Base-by-base conservation (phyloP, 2,797 vertebrate genomes). In the Pangasius krempfi region DNA sequence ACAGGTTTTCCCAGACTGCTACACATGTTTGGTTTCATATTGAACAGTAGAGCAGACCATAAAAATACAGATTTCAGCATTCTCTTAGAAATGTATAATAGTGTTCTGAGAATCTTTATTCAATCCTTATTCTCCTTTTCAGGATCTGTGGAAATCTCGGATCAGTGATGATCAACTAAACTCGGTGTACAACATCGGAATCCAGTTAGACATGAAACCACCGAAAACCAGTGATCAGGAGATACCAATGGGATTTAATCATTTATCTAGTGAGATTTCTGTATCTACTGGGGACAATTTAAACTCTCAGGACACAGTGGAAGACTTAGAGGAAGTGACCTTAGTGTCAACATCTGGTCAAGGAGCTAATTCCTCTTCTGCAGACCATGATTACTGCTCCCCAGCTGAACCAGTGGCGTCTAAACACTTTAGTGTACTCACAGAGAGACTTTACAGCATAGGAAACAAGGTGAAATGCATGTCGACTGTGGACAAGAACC, bases 91-190 rank as follows among this genome's bases (percentile, higher is more conserved):
- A 52, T 33, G 4, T 25, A 20, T 37, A 40, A 68, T 5, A 30
- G 20, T 27, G 0, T 84, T 52, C 37, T 33, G 8, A 72, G 50
- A 58, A 56, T 58, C 13, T 18, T 72, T 4, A 40, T 78, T 78
- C 16, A 27, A 44, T 44, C 37, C 37, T 30, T 33, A 44, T 87
- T 75, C 50, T 68, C 13, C 18, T 64, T 50, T 4, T 8, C 79
- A 97, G 97, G 95, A 95, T 56, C 87, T 96, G 44, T 97, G 96
- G 97, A 97, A 97, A 93, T 95, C 94, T 0, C 95, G 95, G 82
- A 94, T 97, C 62, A 92, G 95, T 60, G 96, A 95, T 87, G 91
- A 87, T 22, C 95, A 93, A 30, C 91, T 97, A 85, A 92, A 95
- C 86, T 89, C 88, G 78, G 94, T 81, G 76, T 97, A 97, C 92